Evolutionary conservation across 2,888 invertebrate species (phyloP).

Genomic region (Steinernema carpocapsae): DNA sequence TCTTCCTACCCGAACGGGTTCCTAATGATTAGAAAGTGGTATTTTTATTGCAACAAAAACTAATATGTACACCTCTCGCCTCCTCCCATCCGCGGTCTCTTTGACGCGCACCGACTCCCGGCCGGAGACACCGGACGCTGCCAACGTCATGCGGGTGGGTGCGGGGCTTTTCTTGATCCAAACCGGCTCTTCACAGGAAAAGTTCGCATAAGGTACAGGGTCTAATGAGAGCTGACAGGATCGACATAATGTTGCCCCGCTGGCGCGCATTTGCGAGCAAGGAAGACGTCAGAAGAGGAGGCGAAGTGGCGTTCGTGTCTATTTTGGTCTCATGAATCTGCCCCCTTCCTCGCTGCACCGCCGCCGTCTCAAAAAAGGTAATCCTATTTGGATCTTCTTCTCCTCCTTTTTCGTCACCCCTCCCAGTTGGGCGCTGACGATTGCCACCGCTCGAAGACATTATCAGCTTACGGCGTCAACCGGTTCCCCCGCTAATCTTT

Average conservation of each 20-base stretch:
- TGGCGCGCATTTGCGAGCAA: slow-evolving; percentile 1
- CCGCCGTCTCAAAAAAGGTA: slow-evolving; percentile 19
- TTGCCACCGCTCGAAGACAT: slow-evolving; percentile 6
- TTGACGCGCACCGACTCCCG: background rate
- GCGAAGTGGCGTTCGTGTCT: background rate
- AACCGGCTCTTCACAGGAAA: slow-evolving; percentile 31
- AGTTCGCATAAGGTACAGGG: slow-evolving; percentile 33
- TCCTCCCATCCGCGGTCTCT: slow-evolving; percentile 26
- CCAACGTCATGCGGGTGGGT: background rate
- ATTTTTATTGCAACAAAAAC: slow-evolving; percentile 26
- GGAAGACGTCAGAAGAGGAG: slow-evolving; percentile 5
- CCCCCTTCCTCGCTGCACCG: background rate
- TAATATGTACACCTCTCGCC: slow-evolving; percentile 30
- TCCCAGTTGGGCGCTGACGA: background rate
- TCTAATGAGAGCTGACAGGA: slow-evolving; percentile 32
- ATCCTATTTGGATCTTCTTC: slow-evolving; percentile 18
- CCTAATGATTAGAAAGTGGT: slow-evolving; percentile 32
- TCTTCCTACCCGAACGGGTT: slow-evolving; percentile 12
- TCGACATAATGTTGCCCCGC: background rate
- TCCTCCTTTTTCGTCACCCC: background rate
- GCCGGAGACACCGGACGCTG: slow-evolving; percentile 15
- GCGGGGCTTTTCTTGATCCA: slow-evolving; percentile 7
- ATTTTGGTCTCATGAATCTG: slow-evolving; percentile 30
- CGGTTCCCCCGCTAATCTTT: slow-evolving; percentile 31
- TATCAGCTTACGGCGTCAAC: slow-evolving; percentile 32